phyloP scores from a whole-genome alignment of 2,113 vertebrate species.

The Macquaria australasica region DNA sequence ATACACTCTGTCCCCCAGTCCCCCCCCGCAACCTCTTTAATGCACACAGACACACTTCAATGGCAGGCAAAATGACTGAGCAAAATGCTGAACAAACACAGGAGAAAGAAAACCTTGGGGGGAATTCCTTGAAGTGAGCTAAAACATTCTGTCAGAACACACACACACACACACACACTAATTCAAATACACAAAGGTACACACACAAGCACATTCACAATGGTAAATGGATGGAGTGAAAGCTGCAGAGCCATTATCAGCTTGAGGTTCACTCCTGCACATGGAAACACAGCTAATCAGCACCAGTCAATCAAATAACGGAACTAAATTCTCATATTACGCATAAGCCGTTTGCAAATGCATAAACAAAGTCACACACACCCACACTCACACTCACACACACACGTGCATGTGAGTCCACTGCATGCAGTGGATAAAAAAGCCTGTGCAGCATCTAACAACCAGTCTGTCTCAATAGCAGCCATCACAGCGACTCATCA shows the following conservation, averaged over 20 bases:
- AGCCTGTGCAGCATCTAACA: constrained; percentile 13
- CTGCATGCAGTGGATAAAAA: constrained; percentile 32
- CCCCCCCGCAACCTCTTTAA: neutral
- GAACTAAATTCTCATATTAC: constrained; percentile 40
- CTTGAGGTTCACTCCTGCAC: constrained; percentile 30
- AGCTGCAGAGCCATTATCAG: constrained; percentile 30
- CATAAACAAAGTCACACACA: constrained; percentile 24
- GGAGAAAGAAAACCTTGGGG: constrained; percentile 56
- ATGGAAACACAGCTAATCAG: constrained; percentile 53
- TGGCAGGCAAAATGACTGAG: constrained; percentile 33
- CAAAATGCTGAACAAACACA: constrained; percentile 58
- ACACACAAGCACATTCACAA: constrained; percentile 19
- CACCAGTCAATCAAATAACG: constrained; percentile 52
- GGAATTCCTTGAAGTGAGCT: constrained; percentile 64
- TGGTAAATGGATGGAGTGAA: constrained; percentile 32
- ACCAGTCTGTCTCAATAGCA: constrained; percentile 2
- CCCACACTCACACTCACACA: constrained; percentile 7
- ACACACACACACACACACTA: constrained; percentile 10
- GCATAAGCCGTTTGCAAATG: constrained; percentile 40
- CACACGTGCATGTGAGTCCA: too few species aligned
- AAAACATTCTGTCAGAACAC: constrained; percentile 56
- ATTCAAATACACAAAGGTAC: neutral
- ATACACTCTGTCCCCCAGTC: neutral
- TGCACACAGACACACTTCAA: constrained; percentile 36
- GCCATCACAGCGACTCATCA: neutral